Evolutionary conservation across 1,140 invertebrate species (phyloP), one percentile per base, ranked within the genome.

Genomic region (Heliconius hermathena): DNA sequence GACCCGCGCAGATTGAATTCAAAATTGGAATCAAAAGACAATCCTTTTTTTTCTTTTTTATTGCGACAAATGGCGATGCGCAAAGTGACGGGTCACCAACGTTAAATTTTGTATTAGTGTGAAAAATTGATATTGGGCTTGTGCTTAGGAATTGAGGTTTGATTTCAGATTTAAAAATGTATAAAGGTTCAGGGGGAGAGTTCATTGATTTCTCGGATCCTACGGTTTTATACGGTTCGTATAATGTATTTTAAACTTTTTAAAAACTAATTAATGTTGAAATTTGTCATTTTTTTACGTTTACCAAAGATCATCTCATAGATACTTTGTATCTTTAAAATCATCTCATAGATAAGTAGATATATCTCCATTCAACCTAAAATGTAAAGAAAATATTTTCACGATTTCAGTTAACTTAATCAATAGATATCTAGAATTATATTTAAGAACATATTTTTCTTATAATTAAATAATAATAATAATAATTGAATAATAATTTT

Each of bases 1-100:
- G 87, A 87, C 89, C 90, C 90, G 89, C 88, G 89, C 84, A 89
- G 89, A 93, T 93, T 93, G 92, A 92, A 93, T 92, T 90, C 91
- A 89, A 93, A 93, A 93, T 93, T 93, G 92, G 90, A 91, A 93
- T 93, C 92, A 92, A 88, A 91, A 90, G 89, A 90, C 90, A 92
- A 93, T 93, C 88, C 91, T 92, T 92, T 93, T 93, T 80, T 72
- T 89, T 87, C 79, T 89, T 91, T 92, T 92, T 92, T 93, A 91
- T 93, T 89, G 87, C 86, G 84, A 88, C 87, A 84, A 89, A 92
- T 87, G 85, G 86, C 91, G 83, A 89, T 87, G 84, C 60, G 60
- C 60, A 88, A 78, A 72, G 83, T 86, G 85, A 87, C 84, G 84
- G 85, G 88, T 90, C 83, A 87, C 88, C 82, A 84, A 81, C 80